A percentile compares a stretch with the other conserved stretches of the same genome.
Conservation (phyloP, 1,140 invertebrate species). For the Diabrotica virgifera region DNA sequence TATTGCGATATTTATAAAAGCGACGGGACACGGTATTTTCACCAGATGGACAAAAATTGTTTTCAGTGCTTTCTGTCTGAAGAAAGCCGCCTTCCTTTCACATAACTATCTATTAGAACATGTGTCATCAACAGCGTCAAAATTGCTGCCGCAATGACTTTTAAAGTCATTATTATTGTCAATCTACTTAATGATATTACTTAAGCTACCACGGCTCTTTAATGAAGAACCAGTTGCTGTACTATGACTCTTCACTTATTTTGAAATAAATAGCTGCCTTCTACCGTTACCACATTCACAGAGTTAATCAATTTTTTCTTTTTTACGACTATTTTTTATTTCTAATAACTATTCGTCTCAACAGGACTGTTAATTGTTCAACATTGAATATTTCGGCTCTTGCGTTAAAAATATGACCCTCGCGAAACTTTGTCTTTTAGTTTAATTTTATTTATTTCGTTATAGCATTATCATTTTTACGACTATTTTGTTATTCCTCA, state of each 20-base stretch:
- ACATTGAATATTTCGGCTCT: too few relatives aligned
- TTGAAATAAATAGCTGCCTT: constrained; percentile 3
- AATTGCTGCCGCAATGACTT: constrained; percentile 16
- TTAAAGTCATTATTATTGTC: constrained; percentile 22
- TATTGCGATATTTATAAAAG: constrained; percentile 7
- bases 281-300: too few relatives aligned
- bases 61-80: constrained; percentile 17
- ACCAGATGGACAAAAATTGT: constrained; percentile 4
- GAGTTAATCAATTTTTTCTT: too few relatives aligned
- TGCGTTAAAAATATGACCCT: too few relatives aligned
- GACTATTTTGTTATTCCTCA: too few relatives aligned
- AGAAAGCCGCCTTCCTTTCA: constrained; percentile 4
- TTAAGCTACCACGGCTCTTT: constrained; percentile 18
- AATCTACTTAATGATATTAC: constrained; percentile 23
- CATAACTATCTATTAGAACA: constrained; percentile 15
- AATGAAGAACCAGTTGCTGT: constrained; percentile 17
- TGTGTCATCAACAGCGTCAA: constrained; percentile 17
- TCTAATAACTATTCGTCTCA: too few relatives aligned
- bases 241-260: constrained; percentile 9
- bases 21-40: constrained; percentile 14
- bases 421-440: too few relatives aligned
- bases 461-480: too few relatives aligned
- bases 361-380: too few relatives aligned
- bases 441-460: too few relatives aligned
- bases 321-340: too few relatives aligned